Percentiles rank a stretch among this genome's conserved stretches.
These are phyloP conservation scores for Leucosticte australis DNA, from an alignment of 2,113 vertebrate species.

Conservation along the genomic window DNA sequence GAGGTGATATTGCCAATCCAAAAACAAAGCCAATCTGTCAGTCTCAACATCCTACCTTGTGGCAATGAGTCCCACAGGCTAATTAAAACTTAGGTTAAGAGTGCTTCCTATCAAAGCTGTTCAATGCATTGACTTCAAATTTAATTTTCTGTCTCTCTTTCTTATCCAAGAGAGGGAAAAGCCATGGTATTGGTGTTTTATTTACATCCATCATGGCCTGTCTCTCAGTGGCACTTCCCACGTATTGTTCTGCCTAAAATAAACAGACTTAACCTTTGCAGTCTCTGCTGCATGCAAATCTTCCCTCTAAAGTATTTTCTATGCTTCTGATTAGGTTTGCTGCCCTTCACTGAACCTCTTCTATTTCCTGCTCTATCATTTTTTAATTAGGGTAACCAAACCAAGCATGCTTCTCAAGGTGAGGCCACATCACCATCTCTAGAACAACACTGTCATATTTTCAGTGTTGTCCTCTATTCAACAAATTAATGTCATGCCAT, in stretches of 20 bases:
- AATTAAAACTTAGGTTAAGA: conserved; percentile 55
- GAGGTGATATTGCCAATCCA: conserved; percentile 8
- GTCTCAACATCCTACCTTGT: conserved; percentile 11
- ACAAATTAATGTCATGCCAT: conserved; percentile 50
- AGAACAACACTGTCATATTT: conserved; percentile 47
- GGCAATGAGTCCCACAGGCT: not conserved
- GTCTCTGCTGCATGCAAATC: conserved; percentile 28
- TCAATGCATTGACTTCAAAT: conserved; percentile 23
- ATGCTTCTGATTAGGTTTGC: conserved; percentile 32
- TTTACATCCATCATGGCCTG: not conserved
- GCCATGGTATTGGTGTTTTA: not conserved
- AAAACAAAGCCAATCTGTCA: not conserved
- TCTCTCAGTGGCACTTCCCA: not conserved
- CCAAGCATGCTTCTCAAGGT: conserved; percentile 27
- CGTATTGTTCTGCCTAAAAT: conserved; percentile 32
- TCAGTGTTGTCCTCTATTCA: conserved; percentile 45
- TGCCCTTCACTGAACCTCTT: conserved; percentile 39
- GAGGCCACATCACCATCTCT: conserved; percentile 32
- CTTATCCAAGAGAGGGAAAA: not conserved
- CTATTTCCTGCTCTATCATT: conserved; percentile 39
- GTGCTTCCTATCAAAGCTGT: conserved; percentile 24
- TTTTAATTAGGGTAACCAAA: conserved; percentile 56
- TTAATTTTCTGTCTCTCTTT: conserved; percentile 18
- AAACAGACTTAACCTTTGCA: conserved; percentile 56
- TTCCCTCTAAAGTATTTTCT: conserved; percentile 21